These are phyloP conservation scores for Rhinoptilus africanus DNA, from an alignment of 2,113 vertebrate species.

Conservation along the genomic window DNA sequence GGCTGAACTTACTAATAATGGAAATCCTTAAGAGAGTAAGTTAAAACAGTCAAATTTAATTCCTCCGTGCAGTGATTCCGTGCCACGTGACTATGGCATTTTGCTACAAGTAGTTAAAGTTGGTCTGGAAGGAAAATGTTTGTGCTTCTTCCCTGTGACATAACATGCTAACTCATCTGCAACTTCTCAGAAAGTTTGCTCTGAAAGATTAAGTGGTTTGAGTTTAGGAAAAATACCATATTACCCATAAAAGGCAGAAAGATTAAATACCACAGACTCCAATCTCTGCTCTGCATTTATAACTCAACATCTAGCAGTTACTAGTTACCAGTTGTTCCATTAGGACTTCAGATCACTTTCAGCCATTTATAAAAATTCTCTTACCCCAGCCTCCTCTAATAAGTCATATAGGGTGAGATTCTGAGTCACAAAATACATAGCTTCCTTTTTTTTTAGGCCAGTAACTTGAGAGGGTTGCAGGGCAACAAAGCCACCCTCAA, in stretches of 20 bases:
- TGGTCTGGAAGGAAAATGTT: not conserved
- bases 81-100: not conserved
- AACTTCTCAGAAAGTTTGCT: not conserved
- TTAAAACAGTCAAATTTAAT: not conserved
- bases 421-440: not conserved
- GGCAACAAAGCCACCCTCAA: not conserved
- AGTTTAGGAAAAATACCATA: not conserved
- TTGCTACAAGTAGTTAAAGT: not conserved
- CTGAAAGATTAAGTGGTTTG: not conserved
- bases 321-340: not conserved
- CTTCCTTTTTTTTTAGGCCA: not conserved
- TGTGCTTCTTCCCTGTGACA: not conserved
- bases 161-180: not conserved
- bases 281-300: not conserved
- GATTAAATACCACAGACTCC: not conserved
- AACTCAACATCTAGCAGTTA: not conserved
- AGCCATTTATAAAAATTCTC: not conserved
- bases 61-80: not conserved
- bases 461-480: not conserved
- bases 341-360: not conserved
- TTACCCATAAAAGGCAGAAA: not conserved
- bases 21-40: not conserved
- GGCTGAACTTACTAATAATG: not conserved
- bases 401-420: not conserved
- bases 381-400: not conserved